Evolutionary conservation across 35 echinoderm and acorn worm species (phyloP).

Genomic region (Eucidaris tribuloides): DNA sequence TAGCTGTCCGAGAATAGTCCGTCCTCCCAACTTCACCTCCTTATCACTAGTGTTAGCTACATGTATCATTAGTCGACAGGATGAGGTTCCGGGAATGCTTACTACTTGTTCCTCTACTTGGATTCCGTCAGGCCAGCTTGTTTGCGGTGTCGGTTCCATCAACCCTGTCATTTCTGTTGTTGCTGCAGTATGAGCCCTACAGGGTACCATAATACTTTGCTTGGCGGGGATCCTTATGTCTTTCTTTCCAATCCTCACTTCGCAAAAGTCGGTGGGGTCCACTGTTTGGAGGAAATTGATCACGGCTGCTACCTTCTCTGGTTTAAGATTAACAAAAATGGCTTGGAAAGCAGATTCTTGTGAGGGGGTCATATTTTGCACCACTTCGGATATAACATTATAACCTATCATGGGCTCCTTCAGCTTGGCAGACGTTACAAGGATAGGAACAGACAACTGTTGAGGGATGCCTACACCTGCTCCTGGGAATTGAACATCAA

Average conservation of each 20-base stretch:
- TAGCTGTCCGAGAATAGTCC: slow-evolving; percentile 35
- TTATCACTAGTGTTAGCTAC: slow-evolving; percentile 32
- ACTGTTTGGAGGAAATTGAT: slow-evolving; percentile 6
- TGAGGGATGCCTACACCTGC: too few species aligned
- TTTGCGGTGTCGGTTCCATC: slow-evolving; percentile 12
- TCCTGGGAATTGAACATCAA: slow-evolving; percentile 12
- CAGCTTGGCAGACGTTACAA: slow-evolving; percentile 41
- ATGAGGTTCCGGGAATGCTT: neutral
- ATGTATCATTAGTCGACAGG: slow-evolving; percentile 12
- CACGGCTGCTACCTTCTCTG: neutral
- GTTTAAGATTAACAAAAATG: neutral
- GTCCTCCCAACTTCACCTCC: slow-evolving; percentile 8
- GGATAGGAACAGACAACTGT: slow-evolving; percentile 31
- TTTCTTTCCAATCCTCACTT: slow-evolving; percentile 10
- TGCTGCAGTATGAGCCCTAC: slow-evolving; percentile 23
- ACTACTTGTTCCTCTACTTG: slow-evolving; percentile 21
- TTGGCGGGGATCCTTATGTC: slow-evolving; percentile 8
- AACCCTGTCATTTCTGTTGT: neutral
- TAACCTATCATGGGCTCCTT: slow-evolving; percentile 65
- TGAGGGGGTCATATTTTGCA: neutral
- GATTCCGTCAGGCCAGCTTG: slow-evolving; percentile 3
- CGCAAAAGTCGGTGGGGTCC: slow-evolving; percentile 4
- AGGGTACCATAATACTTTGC: neutral
- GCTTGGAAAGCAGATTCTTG: neutral
- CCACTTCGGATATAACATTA: slow-evolving; percentile 64